These are phyloP conservation scores for Matsumurasca onukii DNA, from an alignment of 1,140 invertebrate genomes.

Conservation along the genomic window DNA sequence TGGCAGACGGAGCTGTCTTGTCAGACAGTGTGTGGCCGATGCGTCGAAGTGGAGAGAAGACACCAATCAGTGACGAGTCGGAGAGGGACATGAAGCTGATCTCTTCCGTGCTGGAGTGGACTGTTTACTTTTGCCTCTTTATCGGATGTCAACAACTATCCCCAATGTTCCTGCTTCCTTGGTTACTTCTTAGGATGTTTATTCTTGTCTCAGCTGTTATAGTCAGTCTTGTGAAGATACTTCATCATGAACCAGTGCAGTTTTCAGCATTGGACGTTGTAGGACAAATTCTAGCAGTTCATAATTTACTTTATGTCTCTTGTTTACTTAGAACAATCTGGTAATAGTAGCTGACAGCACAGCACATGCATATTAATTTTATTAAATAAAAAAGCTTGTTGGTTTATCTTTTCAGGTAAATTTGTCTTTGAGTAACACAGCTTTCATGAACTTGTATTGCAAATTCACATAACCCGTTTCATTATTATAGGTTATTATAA, in stretches of 20 bases:
- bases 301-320: conserved; percentile 6
- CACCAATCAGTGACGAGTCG: not conserved
- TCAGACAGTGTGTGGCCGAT: not conserved
- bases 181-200: not conserved
- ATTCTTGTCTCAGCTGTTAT: not conserved
- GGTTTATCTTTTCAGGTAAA: no score
- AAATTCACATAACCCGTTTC: no score
- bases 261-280: not conserved
- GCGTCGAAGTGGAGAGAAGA: not conserved
- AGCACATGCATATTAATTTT: no score
- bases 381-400: no score
- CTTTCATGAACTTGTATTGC: no score
- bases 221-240: not conserved
- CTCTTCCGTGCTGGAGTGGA: not conserved
- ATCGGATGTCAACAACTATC: not conserved
- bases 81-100: conserved; percentile 12
- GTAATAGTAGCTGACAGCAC: no score
- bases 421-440: no score
- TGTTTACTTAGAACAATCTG: not conserved
- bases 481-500: no score
- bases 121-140: not conserved
- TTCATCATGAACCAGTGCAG: not conserved
- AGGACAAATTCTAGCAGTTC: not conserved
- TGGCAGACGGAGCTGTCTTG: not conserved
- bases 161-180: not conserved